phyloP scores from a whole-genome alignment of 2,113 vertebrate genomes.

The Salvelinus sp. region DNA sequence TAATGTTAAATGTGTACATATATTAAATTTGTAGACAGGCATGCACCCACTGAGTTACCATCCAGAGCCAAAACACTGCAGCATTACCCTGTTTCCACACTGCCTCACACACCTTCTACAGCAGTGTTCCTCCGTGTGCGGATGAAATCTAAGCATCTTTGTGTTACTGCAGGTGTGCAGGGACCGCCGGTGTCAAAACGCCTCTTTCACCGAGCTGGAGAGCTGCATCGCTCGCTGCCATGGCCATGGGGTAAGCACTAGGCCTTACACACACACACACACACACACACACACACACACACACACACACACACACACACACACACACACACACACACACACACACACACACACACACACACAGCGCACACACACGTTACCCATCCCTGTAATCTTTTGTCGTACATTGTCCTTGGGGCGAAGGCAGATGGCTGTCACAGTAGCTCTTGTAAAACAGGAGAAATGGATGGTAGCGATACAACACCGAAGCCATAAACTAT shows the following conservation, averaged over 20 bases:
- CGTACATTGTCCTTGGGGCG: constrained; percentile 50
- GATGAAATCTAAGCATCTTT: constrained; percentile 3
- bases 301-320: no score
- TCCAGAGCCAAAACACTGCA: no score
- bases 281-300: no score
- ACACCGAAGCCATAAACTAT: constrained; percentile 52
- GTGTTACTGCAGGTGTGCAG: constrained; percentile 82
- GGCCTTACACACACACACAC: no score
- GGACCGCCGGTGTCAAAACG: constrained; percentile 84
- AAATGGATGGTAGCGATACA: constrained; percentile 42
- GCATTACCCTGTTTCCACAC: not conserved
- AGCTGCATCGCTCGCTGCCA: constrained; percentile 80
- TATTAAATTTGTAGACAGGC: no score
- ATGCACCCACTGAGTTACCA: not conserved
- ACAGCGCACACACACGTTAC: not conserved
- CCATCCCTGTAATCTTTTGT: constrained; percentile 36
- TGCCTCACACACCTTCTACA: not conserved
- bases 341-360: not conserved
- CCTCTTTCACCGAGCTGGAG: constrained; percentile 83
- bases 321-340: no score
- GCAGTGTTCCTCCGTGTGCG: not conserved
- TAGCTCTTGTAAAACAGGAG: constrained; percentile 36
- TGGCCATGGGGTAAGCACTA: constrained; percentile 65
- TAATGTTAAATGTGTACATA: no score
- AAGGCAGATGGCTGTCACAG: constrained; percentile 38